Base-by-base conservation (phyloP, 1,140 invertebrate genomes). In the Grapholita molesta region DNA sequence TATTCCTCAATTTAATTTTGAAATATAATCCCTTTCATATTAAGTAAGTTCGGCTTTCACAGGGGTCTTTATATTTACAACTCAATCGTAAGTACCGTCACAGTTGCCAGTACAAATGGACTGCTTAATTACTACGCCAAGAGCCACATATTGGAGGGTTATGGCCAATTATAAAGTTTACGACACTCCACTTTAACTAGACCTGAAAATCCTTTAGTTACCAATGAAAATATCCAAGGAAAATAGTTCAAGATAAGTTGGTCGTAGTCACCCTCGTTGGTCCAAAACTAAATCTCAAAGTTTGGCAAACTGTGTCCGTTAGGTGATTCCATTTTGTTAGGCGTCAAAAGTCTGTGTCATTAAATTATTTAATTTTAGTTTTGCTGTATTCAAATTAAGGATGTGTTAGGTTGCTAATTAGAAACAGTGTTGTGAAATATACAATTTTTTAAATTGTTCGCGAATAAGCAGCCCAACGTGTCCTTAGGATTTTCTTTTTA, bases 151-250 rank as follows among this genome's bases (percentile, higher is more conserved):
- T 83, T 78, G 72, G 78, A 74, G 79, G 77, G 82, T 79, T 77
- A 84, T 80, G 78, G 77, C 83, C 85, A 87, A 87, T 87, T 87
- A 87, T 85, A 87, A 87, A 87, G 82, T 87, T 87, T 80, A 77
- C 73, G 76, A 75, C 66, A 52, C 74, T 70, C 85, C 82, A 85
- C 28, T 72, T 68, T 57, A 25, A 38, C n/a, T 12, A 74, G 79
- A 76, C 30, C 75, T 74, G 68, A 15, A 24, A 69, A 11, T 64
- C 48, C 67, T 6, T 61, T 30, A 68, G 15, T 42, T 38, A 18
- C 24, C 15, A 61, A 38, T 23, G 1, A n/a, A 11, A 53, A n/a
- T 1, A 2, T 8, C n/a, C 24, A 68, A 71, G 67, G 25, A n/a
- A n/a, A 53, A 71, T 28, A 65, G 70, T 28, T 57, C 69, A 53